Percentiles rank a stretch among this genome's conserved stretches.
Evolutionary conservation across 2,113 vertebrate species (phyloP).

Genomic region (Engystomops pustulosus): DNA sequence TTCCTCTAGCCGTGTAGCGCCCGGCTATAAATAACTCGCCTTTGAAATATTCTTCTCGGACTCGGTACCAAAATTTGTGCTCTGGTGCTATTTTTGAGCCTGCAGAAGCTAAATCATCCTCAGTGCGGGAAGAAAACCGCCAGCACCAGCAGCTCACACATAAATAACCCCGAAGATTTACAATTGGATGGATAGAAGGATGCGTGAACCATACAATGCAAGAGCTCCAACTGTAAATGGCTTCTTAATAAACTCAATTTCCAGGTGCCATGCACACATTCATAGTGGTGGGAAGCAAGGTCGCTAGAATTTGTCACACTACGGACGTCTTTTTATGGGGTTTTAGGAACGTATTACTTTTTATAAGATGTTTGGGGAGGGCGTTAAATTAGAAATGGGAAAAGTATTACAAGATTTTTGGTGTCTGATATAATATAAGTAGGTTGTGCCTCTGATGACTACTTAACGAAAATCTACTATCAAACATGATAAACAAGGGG

Average conservation of each 20-base stretch:
- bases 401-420: too few species aligned
- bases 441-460: too few species aligned
- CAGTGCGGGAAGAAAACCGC: conserved; percentile 5
- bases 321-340: not conserved
- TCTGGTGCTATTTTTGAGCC: conserved; percentile 34
- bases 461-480: too few species aligned
- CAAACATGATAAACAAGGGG: too few species aligned
- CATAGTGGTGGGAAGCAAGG: conserved; percentile 28
- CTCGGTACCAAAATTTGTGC: conserved; percentile 39
- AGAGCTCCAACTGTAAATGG: conserved; percentile 10
- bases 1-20: conserved; percentile 12
- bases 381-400: too few species aligned
- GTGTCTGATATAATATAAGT: too few species aligned
- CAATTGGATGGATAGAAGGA: conserved; percentile 20
- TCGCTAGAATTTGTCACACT: conserved; percentile 6
- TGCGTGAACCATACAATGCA: conserved; percentile 31
- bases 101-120: conserved; percentile 31
- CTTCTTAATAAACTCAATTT: conserved; percentile 21
- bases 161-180: conserved; percentile 41
- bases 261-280: not conserved
- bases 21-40: conserved; percentile 33
- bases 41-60: conserved; percentile 44
- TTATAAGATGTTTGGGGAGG: not conserved
- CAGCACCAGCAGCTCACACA: not conserved
- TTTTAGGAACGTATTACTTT: not conserved